Evolutionary conservation across 2,797 vertebrate genomes (phyloP), one percentile per base, ranked within the genome.

Genomic region (Melanotaenia maccullochi): DNA sequence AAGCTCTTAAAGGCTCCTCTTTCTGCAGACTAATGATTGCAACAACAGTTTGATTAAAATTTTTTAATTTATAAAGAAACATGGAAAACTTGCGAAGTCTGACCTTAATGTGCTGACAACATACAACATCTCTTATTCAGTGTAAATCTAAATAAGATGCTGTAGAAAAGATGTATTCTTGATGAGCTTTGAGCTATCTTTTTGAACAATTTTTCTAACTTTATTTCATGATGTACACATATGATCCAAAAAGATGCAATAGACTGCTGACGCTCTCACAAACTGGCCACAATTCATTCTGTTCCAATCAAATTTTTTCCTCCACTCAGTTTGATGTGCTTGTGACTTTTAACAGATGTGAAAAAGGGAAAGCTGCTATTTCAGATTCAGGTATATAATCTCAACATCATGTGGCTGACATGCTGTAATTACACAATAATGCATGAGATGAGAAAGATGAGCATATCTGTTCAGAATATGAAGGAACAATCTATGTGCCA

Each of bases 391-490:
- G 64, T 59, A 52, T 76, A 66, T 61, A 78, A 84, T 80, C 74
- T 76, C 67, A 73, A 78, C 70, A 81, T 73, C 69, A 78, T 84
- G 71, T 85, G 75, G 81, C 66, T 79, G 62, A 75, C 65, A 81
- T 75, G 59, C 65, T 75, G 60, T 79, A 76, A 86, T 86, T 78
- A 86, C 69, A 28, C 59, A 71, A 68, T 65, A 75, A 57, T n/a
- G 18, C 62, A 71, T 25, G 38, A 42, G 58, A 24, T 30, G 38
- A 57, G 60, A 55, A 62, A 74, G 76, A 69, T 72, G 66, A 79
- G 44, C 12, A 25, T 54, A 47, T 55, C 64, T 24, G 67, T 8
- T 56, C 60, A 60, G 73, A 76, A 75, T 84, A 5, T 74, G 33
- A 87, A 85, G 67, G 25, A 8, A 4, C 13, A 16, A 16, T 51